Percentiles rank a stretch among this genome's conserved stretches.
phyloP scores from a whole-genome alignment of 2,797 vertebrate species.

The Gouania willdenowi region DNA sequence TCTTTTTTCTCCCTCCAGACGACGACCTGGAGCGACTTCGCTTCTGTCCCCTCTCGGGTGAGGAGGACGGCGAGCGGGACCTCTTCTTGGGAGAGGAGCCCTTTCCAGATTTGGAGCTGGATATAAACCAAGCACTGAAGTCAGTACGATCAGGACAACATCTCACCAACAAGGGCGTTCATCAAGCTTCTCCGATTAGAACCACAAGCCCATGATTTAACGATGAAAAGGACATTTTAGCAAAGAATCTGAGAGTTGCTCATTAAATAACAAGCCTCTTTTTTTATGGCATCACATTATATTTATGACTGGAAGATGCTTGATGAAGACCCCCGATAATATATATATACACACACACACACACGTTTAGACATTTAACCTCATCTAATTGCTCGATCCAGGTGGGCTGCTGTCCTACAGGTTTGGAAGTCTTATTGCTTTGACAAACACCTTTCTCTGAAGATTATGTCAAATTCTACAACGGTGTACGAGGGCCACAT shows the following conservation, averaged over 20 bases:
- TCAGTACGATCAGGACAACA: slow-evolving; percentile 57
- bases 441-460: too few relatives aligned
- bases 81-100: slow-evolving; percentile 93
- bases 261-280: background rate
- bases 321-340: slow-evolving; percentile 41
- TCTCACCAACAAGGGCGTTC: slow-evolving; percentile 40
- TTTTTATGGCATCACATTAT: background rate
- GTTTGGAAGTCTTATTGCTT: too few relatives aligned
- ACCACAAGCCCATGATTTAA: background rate
- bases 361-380: too few relatives aligned
- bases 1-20: slow-evolving; percentile 95
- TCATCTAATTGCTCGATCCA: too few relatives aligned
- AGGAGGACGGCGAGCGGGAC: slow-evolving; percentile 90
- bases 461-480: too few relatives aligned
- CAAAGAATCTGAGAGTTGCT: background rate
- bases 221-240: background rate
- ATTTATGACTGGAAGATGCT: slow-evolving; percentile 21
- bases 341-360: too few relatives aligned
- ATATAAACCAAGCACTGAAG: slow-evolving; percentile 88
- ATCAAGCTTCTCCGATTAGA: slow-evolving; percentile 52
- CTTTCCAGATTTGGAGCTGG: slow-evolving; percentile 99
- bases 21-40: slow-evolving; percentile 97
- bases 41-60: slow-evolving; percentile 91
- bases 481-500: too few relatives aligned
- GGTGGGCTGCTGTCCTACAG: too few relatives aligned